A percentile compares a stretch with the other conserved stretches of the same genome.
phyloP scores from a whole-genome alignment of 2,797 vertebrate species.

The Chlorospingus semifuscus region DNA sequence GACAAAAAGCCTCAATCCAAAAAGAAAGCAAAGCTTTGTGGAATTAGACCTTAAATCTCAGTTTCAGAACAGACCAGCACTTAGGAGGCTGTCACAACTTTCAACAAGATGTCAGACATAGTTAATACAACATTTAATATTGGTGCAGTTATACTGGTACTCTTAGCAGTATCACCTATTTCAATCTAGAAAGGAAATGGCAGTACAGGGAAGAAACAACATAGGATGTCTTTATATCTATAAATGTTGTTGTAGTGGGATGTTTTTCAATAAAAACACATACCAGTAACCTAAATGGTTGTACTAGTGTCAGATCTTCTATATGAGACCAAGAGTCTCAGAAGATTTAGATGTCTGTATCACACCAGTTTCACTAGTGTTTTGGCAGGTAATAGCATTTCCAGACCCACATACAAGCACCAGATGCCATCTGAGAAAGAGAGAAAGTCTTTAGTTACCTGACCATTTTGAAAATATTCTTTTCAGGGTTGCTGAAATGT shows the following conservation, averaged over 20 bases:
- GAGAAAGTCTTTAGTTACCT: neutral
- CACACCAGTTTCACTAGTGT: neutral
- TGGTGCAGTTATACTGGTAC: neutral
- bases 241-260: neutral
- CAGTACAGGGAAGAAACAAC: conserved; percentile 6
- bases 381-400: conserved; percentile 8
- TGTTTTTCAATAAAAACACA: conserved; percentile 30
- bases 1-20: neutral
- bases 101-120: neutral
- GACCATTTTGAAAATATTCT: neutral
- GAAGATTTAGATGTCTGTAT: neutral
- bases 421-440: neutral
- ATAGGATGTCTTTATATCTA: neutral
- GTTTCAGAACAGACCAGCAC: neutral
- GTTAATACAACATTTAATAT: neutral
- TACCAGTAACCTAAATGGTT: neutral
- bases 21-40: neutral
- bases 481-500: neutral
- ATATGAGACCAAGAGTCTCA: neutral
- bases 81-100: neutral
- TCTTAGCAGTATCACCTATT: neutral
- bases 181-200: conserved; percentile 35
- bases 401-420: neutral
- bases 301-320: neutral
- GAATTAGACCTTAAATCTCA: neutral